phyloP scores from a whole-genome alignment of 2,113 vertebrate species.

The Poeciliopsis occidentalis region DNA sequence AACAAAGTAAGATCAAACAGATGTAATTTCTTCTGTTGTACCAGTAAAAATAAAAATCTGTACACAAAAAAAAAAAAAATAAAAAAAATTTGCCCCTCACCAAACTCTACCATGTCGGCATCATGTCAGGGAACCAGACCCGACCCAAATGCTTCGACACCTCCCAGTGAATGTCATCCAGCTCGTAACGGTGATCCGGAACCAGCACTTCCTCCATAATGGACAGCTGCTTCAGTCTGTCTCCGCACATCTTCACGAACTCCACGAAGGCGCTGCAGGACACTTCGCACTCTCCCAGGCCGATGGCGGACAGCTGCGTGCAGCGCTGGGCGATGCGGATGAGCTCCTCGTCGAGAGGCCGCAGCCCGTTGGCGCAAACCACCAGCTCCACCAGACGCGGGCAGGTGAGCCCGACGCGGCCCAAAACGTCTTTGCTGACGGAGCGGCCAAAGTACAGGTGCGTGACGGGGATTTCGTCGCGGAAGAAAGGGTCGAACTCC shows the following conservation, averaged over 20 bases:
- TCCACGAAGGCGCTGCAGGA: constrained; percentile 98
- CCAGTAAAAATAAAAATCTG: background rate
- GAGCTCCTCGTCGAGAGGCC: constrained; percentile 94
- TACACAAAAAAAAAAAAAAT: background rate
- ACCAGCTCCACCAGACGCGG: constrained; percentile 94
- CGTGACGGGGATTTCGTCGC: constrained; percentile 90
- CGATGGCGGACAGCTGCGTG: constrained; percentile 92
- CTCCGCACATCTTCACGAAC: constrained; percentile 96
- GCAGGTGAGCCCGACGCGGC: constrained; percentile 92
- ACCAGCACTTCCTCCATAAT: constrained; percentile 98
- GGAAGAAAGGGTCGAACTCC: constrained; percentile 95
- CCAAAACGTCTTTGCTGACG: constrained; percentile 96
- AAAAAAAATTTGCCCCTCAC: background rate
- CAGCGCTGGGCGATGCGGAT: constrained; percentile 94
- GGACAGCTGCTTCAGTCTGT: constrained; percentile 92
- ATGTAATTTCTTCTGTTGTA: background rate
- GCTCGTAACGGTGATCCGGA: constrained; percentile 91
- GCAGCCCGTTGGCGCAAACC: constrained; percentile 94
- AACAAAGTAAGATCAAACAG: constrained; percentile 11
- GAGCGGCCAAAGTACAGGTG: constrained; percentile 96
- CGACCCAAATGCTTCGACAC: constrained; percentile 96
- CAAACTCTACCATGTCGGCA: constrained; percentile 92
- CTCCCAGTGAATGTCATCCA: constrained; percentile 98
- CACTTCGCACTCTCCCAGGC: constrained; percentile 95
- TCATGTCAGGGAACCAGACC: constrained; percentile 98